phyloP scores from a whole-genome alignment of 23 tunicate species.

The Pegea sp. region DNA sequence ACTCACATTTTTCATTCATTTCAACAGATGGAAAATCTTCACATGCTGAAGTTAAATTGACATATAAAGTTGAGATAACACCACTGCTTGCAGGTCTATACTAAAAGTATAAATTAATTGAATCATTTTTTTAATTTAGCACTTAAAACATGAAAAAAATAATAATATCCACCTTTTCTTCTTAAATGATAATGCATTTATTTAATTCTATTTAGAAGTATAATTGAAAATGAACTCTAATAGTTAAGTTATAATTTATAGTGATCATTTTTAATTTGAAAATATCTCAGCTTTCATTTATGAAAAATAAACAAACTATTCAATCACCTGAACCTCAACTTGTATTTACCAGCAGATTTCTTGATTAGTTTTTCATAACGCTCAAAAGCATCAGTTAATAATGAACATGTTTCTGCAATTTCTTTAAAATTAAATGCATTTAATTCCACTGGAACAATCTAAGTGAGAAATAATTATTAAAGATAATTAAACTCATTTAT shows the following conservation, averaged over 20 bases:
- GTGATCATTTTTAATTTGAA: too few relatives aligned
- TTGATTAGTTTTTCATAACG: conserved; percentile 29
- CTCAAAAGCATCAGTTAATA: conserved; percentile 52
- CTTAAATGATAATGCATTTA: too few relatives aligned
- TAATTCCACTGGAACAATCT: too few relatives aligned
- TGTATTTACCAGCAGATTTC: conserved; percentile 6
- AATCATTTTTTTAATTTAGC: too few relatives aligned
- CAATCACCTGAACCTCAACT: conserved; percentile 7
- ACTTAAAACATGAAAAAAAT: too few relatives aligned
- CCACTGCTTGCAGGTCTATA: conserved; percentile 8
- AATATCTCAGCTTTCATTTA: too few relatives aligned
- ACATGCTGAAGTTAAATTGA: conserved; percentile 47
- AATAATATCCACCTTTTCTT: too few relatives aligned
- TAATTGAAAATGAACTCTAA: background rate
- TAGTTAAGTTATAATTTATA: too few relatives aligned
- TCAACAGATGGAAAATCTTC: conserved; percentile 62
- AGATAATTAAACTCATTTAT: too few relatives aligned
- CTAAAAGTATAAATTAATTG: background rate
- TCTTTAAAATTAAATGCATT: too few relatives aligned
- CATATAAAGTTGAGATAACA: conserved; percentile 19
- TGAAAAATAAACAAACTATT: background rate
- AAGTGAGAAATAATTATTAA: too few relatives aligned
- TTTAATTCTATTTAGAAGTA: background rate
- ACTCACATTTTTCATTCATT: conserved; percentile 60
- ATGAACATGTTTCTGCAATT: conserved; percentile 17